Evolutionary conservation across 1,140 invertebrate genomes (phyloP).

Genomic region (Bombus confusus): DNA sequence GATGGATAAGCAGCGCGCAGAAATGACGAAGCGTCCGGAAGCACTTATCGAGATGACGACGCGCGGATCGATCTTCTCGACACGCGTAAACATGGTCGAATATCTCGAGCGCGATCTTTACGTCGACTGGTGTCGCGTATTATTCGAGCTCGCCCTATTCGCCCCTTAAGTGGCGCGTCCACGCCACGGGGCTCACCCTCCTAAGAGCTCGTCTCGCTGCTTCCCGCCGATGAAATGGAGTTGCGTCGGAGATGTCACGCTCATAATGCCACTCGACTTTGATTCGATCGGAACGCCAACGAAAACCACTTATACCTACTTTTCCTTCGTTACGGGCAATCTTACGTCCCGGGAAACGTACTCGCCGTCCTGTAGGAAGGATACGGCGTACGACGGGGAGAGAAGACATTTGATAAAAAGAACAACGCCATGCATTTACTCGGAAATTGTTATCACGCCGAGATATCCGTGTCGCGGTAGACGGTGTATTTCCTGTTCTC

Average conservation of each 20-base stretch:
- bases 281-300: constrained; percentile 51
- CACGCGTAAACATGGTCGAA: constrained; percentile 51
- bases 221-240: constrained; percentile 52
- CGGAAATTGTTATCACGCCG: no score
- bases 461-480: no score
- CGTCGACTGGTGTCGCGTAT: neutral
- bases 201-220: constrained; percentile 37
- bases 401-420: neutral
- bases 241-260: constrained; percentile 52
- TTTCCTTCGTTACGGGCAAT: constrained; percentile 25
- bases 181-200: constrained; percentile 28
- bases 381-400: neutral
- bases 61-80: constrained; percentile 43
- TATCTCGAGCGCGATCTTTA: constrained; percentile 62
- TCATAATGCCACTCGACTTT: constrained; percentile 58
- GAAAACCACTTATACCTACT: constrained; percentile 60
- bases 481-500: no score
- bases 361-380: neutral
- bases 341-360: neutral
- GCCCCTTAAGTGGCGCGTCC: constrained; percentile 56
- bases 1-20: neutral
- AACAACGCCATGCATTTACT: no score
- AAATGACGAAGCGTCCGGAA: neutral
- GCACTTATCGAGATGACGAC: constrained; percentile 37
- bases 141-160: constrained; percentile 23